Evolutionary conservation across 2,888 invertebrate species (phyloP), one percentile per base, ranked within the genome.

Genomic region (Mesorhabditis spiculigera): DNA sequence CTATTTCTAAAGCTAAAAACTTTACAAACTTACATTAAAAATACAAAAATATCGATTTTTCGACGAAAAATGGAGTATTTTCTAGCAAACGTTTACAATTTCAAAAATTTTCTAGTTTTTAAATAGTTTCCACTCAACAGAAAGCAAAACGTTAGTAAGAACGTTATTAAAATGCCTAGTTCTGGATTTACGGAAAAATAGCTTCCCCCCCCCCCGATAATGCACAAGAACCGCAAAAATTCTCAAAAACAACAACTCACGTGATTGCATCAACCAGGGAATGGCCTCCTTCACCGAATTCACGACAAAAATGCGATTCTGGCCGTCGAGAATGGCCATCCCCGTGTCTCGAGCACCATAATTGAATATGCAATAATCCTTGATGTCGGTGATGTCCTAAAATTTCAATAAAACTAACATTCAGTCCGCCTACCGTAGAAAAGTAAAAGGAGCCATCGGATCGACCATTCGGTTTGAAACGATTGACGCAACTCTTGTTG

Each of bases 231-330:
- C 28, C 28, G 28, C 28, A 28, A 28, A 28, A 28, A 3, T 28
- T 28, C 28, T 28, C 28, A n/a, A 61, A 28, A 4, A 4, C 3
- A 4, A 16, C 43, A 45, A 67, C 71, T 64, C 65, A 76, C 77
- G 77, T 45, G 73, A 71, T 8, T 72, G 73, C 67, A 77, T 78
- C 16, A 41, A 74, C 80, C 80, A 80, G 6, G 75, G 67, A 65
- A 80, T 73, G 3, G 78, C 77, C 63, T 80, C 77, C 6, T 75
- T 75, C 4, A 78, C 77, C 1, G 74, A 73, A 65, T 80, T 80
- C 44, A 76, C 77, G 4, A 80, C 75, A 5, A 73, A 73, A 10
- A 80, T 71, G 41, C 74, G 69, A 28, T 72, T 67, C 45, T 77
- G 75, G n/a, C 74, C 74, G 68, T 80, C 80, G 62, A 80, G 69